These are phyloP conservation scores for Lepidostoma basale DNA, from an alignment of 1,140 invertebrate genomes.

Conservation along the genomic window DNA sequence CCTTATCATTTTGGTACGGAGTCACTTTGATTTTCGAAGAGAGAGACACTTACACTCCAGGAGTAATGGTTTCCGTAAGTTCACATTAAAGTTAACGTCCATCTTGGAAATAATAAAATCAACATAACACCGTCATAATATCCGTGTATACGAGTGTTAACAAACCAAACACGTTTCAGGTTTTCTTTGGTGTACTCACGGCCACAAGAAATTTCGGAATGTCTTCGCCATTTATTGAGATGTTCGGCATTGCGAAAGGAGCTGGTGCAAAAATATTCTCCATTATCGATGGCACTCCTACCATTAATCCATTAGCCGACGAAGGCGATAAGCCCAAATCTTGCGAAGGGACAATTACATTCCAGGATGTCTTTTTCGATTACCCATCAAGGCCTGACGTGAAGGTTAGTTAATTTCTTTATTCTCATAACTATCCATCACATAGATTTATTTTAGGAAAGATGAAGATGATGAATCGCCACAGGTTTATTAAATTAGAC, in stretches of 20 bases:
- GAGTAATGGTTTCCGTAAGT: constrained; percentile 72
- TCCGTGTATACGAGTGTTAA: no score
- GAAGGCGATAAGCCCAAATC: constrained; percentile 67
- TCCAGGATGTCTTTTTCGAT: constrained; percentile 78
- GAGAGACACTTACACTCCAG: constrained; percentile 66
- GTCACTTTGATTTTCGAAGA: constrained; percentile 65
- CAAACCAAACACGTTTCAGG: no score
- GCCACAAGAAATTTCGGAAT: constrained; percentile 89
- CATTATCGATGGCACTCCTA: constrained; percentile 80
- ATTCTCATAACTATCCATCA: background rate
- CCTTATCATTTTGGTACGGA: constrained; percentile 85
- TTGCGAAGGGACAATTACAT: constrained; percentile 77
- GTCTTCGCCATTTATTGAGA: constrained; percentile 82
- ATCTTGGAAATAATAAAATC: no score
- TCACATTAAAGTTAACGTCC: no score
- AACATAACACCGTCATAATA: no score
- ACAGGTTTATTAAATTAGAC: no score
- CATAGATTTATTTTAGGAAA: no score
- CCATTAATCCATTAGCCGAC: constrained; percentile 77
- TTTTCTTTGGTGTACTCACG: constrained; percentile 84
- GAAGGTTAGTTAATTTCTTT: constrained; percentile 30
- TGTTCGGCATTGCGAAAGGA: constrained; percentile 76
- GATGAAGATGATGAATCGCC: no score
- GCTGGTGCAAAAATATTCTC: constrained; percentile 84
- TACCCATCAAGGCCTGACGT: constrained; percentile 89